Percentiles rank a stretch among this genome's conserved stretches.
phyloP scores from a whole-genome alignment of 2,888 invertebrate genomes.

The Mongoloraphidia duomilia region DNA sequence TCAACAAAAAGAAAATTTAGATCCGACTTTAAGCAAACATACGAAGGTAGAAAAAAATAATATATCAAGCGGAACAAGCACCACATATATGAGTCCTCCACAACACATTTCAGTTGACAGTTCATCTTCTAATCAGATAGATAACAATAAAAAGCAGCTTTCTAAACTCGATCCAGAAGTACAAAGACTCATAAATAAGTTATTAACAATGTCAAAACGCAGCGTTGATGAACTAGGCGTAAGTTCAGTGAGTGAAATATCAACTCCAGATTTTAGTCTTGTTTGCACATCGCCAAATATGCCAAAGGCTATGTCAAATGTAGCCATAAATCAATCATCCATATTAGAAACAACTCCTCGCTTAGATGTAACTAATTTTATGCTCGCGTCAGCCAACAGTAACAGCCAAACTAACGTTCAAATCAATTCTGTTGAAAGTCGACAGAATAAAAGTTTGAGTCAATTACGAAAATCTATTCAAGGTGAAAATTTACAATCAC shows the following conservation, averaged over 20 bases:
- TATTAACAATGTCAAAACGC: constrained; percentile 35
- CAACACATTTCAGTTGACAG: constrained; percentile 8
- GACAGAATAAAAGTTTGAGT: not conserved
- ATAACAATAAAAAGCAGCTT: not conserved
- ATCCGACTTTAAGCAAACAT: too few species aligned
- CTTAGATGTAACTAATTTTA: too few species aligned
- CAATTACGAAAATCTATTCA: not conserved
- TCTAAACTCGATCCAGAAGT: constrained; percentile 25
- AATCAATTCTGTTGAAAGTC: not conserved
- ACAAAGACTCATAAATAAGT: constrained; percentile 31
- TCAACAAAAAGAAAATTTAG: too few species aligned
- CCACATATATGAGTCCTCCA: constrained; percentile 28
- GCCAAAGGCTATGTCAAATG: constrained; percentile 4
- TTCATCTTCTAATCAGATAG: not conserved
- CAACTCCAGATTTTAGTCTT: constrained; percentile 33
- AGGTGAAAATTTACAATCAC: not conserved
- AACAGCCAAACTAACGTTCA: not conserved
- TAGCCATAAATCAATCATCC: too few species aligned
- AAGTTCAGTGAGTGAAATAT: constrained; percentile 30
- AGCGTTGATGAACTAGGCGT: constrained; percentile 33
- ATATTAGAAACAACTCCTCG: too few species aligned
- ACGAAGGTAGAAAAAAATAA: too few species aligned
- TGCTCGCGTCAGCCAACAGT: not conserved
- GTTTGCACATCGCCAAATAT: constrained; percentile 30
- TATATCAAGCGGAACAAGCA: constrained; percentile 16